Conservation (phyloP, 2,113 vertebrate genomes). For the Caracal caracal region DNA sequence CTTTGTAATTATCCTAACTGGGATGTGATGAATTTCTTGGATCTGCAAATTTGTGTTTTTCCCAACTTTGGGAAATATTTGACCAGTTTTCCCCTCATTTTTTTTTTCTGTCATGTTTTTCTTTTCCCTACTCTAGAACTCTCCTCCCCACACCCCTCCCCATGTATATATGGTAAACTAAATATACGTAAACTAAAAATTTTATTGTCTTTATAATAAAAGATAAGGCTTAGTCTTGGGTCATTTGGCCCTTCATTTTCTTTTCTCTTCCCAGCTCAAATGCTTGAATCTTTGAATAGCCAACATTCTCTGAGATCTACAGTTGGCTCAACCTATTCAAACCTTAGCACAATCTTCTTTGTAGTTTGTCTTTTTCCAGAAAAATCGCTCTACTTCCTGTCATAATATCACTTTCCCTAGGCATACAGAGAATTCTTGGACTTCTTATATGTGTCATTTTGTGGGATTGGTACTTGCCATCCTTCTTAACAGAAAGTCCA, state of each 20-base stretch:
- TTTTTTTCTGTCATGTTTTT: background rate
- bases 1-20: background rate
- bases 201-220: background rate
- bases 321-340: constrained; percentile 94
- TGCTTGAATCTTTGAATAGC: constrained; percentile 95
- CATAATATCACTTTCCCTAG: constrained; percentile 89
- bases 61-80: background rate
- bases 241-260: constrained; percentile 90
- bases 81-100: background rate
- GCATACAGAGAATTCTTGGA: constrained; percentile 92
- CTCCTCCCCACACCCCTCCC: background rate
- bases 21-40: background rate
- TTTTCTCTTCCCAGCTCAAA: constrained; percentile 94
- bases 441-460: constrained; percentile 96
- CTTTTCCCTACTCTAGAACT: background rate
- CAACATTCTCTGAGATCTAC: constrained; percentile 94
- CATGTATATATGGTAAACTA: background rate
- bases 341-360: constrained; percentile 94
- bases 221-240: background rate
- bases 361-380: constrained; percentile 94
- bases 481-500: constrained; percentile 94
- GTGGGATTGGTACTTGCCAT: constrained; percentile 92
- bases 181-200: background rate
- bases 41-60: background rate
- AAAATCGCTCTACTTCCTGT: constrained; percentile 92